Conservation (phyloP, 2,797 vertebrate species). For the Fundulus diaphanus region DNA sequence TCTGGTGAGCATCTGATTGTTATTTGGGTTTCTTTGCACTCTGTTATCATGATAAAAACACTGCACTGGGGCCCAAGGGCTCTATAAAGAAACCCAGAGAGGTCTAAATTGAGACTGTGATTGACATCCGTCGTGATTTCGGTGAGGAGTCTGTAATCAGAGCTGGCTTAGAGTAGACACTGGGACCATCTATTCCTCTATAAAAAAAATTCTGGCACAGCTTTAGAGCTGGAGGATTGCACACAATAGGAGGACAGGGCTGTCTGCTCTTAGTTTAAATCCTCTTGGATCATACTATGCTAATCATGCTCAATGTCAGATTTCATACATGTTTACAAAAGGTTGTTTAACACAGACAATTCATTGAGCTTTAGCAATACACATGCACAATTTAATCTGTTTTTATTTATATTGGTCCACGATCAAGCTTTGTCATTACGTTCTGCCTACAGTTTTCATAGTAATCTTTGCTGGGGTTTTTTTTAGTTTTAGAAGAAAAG, state of each 20-base stretch:
- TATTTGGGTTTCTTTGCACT: constrained; percentile 71
- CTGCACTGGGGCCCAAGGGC: constrained; percentile 50
- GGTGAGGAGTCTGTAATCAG: constrained; percentile 75
- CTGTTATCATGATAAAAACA: constrained; percentile 76
- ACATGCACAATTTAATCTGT: not conserved
- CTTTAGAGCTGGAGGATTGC: constrained; percentile 44
- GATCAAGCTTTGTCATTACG: too few species aligned
- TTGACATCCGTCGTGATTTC: constrained; percentile 68
- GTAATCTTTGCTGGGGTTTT: too few species aligned
- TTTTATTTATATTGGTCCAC: not conserved
- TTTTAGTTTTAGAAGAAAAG: not conserved
- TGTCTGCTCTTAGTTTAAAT: constrained; percentile 48
- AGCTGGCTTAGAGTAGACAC: constrained; percentile 65
- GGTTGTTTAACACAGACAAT: not conserved
- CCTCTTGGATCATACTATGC: constrained; percentile 9
- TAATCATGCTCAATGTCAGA: constrained; percentile 26
- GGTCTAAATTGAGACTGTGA: constrained; percentile 74
- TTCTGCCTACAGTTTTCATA: too few species aligned
- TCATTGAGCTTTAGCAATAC: not conserved
- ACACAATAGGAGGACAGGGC: constrained; percentile 42
- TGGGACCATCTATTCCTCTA: constrained; percentile 60
- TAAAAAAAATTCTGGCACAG: constrained; percentile 41
- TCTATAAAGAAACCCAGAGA: constrained; percentile 70
- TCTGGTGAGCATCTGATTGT: constrained; percentile 79
- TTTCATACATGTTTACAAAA: constrained; percentile 14